Conservation (phyloP, 2,888 invertebrate genomes). For the Rhagium mordax region DNA sequence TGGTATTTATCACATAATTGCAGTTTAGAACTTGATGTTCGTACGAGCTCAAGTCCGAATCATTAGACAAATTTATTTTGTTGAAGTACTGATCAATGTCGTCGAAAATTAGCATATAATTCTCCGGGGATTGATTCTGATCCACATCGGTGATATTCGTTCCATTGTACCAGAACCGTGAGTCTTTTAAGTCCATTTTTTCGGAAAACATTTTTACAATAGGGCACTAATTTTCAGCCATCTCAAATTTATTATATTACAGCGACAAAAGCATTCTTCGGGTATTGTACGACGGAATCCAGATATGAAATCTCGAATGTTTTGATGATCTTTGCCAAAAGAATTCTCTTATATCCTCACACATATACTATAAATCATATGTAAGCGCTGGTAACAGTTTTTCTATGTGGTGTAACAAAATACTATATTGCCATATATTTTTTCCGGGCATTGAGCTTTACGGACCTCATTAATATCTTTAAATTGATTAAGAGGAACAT, state of each 20-base stretch:
- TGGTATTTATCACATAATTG: constrained; percentile 67
- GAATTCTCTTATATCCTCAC: constrained; percentile 13
- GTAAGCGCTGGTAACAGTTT: constrained; percentile 47
- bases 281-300: background rate
- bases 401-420: constrained; percentile 44
- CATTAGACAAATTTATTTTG: constrained; percentile 73
- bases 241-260: constrained; percentile 5
- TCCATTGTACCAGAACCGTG: constrained; percentile 53
- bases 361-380: constrained; percentile 46
- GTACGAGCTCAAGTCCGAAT: constrained; percentile 69
- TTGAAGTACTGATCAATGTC: constrained; percentile 86
- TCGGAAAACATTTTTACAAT: constrained; percentile 49
- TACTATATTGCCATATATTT: constrained; percentile 9
- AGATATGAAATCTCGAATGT: background rate
- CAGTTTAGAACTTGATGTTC: constrained; percentile 71
- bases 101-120: constrained; percentile 79
- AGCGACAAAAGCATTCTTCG: constrained; percentile 18
- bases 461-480: background rate
- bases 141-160: constrained; percentile 49
- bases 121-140: constrained; percentile 63
- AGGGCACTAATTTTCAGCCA: constrained; percentile 8
- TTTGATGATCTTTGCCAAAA: background rate
- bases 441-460: background rate
- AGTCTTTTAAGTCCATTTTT: constrained; percentile 49
- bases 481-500: constrained; percentile 4